These are phyloP conservation scores for Hermodice carunculata DNA, from an alignment of 2,888 invertebrate species.

Conservation along the genomic window DNA sequence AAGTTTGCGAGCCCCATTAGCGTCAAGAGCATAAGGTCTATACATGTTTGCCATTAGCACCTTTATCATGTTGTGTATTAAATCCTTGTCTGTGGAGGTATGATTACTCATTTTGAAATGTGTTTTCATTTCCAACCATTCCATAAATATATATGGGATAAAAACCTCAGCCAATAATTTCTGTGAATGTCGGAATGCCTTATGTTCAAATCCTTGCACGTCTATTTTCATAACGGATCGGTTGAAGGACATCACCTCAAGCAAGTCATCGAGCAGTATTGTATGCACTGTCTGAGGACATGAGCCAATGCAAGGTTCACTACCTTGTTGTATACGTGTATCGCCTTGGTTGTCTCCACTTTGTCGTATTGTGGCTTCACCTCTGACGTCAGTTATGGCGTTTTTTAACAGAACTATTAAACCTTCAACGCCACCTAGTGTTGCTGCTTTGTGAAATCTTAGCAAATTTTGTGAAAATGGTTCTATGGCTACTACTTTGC, in stretches of 20 bases:
- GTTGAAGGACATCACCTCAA: conserved; percentile 16
- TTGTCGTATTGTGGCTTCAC: conserved; percentile 19
- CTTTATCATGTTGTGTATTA: conserved; percentile 33
- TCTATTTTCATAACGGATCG: conserved; percentile 26
- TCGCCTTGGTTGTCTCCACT: conserved; percentile 45
- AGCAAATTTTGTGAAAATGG: conserved; percentile 27
- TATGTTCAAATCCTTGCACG: conserved; percentile 31
- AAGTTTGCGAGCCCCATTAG: conserved; percentile 24
- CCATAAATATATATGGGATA: conserved; percentile 42
- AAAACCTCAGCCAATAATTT: conserved; percentile 24
- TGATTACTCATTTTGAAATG: conserved; percentile 11
- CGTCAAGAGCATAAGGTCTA: conserved; percentile 27
- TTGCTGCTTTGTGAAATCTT: conserved; percentile 26
- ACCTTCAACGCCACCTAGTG: neutral
- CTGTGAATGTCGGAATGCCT: conserved; percentile 31
- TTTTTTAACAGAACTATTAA: conserved; percentile 24
- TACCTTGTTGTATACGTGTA: conserved; percentile 24
- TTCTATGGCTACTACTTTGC: conserved; percentile 38
- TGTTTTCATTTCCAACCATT: conserved; percentile 39
- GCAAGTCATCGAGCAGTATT: conserved; percentile 40
- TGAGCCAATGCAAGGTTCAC: conserved; percentile 31
- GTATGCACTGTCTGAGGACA: conserved; percentile 37
- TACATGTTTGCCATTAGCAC: conserved; percentile 20
- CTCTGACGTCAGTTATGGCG: conserved; percentile 33
- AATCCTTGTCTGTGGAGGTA: conserved; percentile 9